Conservation (phyloP, 1,140 invertebrate genomes). For the Pachyrhynchus sulphureomaculatus region DNA sequence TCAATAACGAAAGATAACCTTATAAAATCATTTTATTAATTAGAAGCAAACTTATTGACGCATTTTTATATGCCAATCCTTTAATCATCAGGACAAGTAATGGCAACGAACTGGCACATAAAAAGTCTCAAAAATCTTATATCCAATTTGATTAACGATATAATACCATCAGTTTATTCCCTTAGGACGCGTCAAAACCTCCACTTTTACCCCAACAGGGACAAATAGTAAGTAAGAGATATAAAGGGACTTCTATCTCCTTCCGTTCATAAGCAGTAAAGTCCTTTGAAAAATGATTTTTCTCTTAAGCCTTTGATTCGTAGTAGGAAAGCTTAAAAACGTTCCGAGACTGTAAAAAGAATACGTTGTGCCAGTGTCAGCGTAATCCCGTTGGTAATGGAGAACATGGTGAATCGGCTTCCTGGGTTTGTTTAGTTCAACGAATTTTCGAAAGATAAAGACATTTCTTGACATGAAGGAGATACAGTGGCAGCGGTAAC, state of each 20-base stretch:
- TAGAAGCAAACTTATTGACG: too few species aligned
- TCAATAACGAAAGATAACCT: too few species aligned
- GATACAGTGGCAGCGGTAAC: conserved; percentile 7
- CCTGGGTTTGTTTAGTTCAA: conserved; percentile 18
- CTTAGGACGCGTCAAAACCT: conserved; percentile 1
- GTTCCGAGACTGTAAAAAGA: conserved; percentile 27
- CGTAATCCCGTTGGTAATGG: conserved; percentile 24
- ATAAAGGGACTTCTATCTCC: background rate
- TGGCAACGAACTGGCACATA: background rate
- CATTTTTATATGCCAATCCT: too few species aligned
- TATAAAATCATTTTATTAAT: too few species aligned
- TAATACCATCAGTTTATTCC: background rate
- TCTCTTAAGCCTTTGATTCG: conserved; percentile 22
- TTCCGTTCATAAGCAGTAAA: conserved; percentile 20
- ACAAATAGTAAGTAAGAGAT: background rate
- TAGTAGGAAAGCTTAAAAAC: conserved; percentile 20
- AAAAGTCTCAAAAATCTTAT: background rate
- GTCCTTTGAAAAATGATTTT: conserved; percentile 25
- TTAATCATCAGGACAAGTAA: too few species aligned
- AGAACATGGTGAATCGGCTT: conserved; percentile 14
- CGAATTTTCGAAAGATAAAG: conserved; percentile 14
- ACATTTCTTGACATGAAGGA: background rate
- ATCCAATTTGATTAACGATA: conserved; percentile 4
- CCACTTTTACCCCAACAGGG: background rate
- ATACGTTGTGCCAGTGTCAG: conserved; percentile 23